Percentiles rank a stretch among this genome's conserved stretches.
phyloP scores from a whole-genome alignment of 1,140 invertebrate species.

The Drosophila ananassae region DNA sequence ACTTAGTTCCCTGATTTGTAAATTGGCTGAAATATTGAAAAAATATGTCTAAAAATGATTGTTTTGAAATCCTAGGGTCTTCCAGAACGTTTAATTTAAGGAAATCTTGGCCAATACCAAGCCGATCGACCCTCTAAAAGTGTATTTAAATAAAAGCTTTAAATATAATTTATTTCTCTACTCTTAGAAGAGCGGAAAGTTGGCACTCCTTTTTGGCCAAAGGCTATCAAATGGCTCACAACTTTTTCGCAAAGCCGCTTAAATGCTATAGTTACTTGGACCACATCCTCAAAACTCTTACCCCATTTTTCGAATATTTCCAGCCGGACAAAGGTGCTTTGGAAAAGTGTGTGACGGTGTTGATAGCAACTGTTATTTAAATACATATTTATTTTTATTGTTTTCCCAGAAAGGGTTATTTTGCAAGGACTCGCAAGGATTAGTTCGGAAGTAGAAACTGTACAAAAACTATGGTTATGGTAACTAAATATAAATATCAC shows the following conservation, averaged over 20 bases:
- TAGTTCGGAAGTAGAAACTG: too few relatives aligned
- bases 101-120: conserved; percentile 8
- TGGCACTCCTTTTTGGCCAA: conserved; percentile 4
- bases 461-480: not conserved
- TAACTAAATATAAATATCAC: not conserved
- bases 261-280: conserved; percentile 77
- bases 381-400: conserved; percentile 65
- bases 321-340: conserved; percentile 53
- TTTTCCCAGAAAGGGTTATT: conserved; percentile 34
- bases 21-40: too few relatives aligned
- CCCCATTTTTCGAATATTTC: conserved; percentile 12
- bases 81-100: too few relatives aligned
- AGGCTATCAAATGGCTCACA: conserved; percentile 67
- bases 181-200: not conserved
- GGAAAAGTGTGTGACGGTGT: conserved; percentile 46
- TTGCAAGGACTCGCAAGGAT: not conserved
- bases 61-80: too few relatives aligned
- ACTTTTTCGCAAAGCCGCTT: conserved; percentile 70
- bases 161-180: conserved; percentile 2
- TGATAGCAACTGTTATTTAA: conserved; percentile 71
- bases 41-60: too few relatives aligned
- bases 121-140: too few relatives aligned
- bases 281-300: conserved; percentile 19
- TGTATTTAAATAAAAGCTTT: conserved; percentile 19
- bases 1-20: too few relatives aligned